Evolutionary conservation across 2,888 invertebrate species (phyloP).

Genomic region (Cataglyphis cursor): DNA sequence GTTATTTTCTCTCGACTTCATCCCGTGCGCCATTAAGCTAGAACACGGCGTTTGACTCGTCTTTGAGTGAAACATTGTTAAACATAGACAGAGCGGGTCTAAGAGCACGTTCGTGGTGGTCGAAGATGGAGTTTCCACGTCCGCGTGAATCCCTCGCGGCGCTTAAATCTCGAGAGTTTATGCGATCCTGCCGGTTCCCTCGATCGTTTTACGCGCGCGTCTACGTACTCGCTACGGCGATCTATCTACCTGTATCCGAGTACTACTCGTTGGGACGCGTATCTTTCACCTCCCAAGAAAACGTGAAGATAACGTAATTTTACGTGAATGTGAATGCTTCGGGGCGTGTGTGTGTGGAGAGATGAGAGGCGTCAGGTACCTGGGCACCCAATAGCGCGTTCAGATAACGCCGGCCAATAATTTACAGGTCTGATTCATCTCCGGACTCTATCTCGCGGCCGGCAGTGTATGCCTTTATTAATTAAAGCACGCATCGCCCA

Average conservation of each 20-base stretch:
- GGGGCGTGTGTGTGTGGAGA: constrained; percentile 73
- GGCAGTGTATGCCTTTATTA: constrained; percentile 72
- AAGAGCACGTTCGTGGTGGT: constrained; percentile 71
- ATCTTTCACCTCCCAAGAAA: constrained; percentile 78
- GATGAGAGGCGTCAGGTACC: constrained; percentile 79
- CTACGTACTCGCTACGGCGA: constrained; percentile 74
- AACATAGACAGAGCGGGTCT: constrained; percentile 56
- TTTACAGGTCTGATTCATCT: constrained; percentile 83
- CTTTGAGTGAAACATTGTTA: constrained; percentile 65
- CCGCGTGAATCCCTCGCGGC: constrained; percentile 68
- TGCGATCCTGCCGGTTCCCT: constrained; percentile 76
- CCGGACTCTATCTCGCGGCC: constrained; percentile 54
- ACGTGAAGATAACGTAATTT: constrained; percentile 84
- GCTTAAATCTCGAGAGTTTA: constrained; percentile 76
- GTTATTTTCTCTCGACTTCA: constrained; percentile 24
- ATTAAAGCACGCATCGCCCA: constrained; percentile 67
- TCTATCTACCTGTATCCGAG: constrained; percentile 76
- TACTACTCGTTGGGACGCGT: constrained; percentile 71
- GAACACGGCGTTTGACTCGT: constrained; percentile 67
- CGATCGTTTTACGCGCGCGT: constrained; percentile 76
- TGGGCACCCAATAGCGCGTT: constrained; percentile 80
- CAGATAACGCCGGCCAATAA: constrained; percentile 84
- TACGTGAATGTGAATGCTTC: constrained; percentile 83
- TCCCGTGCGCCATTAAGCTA: constrained; percentile 50
- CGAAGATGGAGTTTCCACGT: constrained; percentile 76